A percentile compares a stretch with the other conserved stretches of the same genome.
Evolutionary conservation across 2,888 invertebrate genomes (phyloP).

Genomic region (Trachelus iudaicus): DNA sequence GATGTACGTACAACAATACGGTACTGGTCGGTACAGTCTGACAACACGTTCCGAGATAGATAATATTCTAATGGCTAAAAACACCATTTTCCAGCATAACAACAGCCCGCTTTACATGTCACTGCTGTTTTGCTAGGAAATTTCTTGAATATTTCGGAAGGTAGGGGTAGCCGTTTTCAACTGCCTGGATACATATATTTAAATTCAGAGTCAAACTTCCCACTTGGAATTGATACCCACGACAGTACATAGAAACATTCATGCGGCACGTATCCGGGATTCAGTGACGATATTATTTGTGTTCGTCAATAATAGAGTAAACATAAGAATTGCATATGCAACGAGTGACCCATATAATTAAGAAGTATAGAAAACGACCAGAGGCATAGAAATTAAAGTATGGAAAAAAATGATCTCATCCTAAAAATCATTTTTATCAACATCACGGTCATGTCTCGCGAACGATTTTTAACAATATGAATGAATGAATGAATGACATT

Average conservation of each 20-base stretch:
- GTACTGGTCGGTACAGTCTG: not conserved
- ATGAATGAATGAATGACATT: conserved; percentile 44
- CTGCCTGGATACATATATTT: not conserved
- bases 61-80: not conserved
- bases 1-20: not conserved
- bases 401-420: not conserved
- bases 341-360: not conserved
- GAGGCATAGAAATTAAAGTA: not conserved
- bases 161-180: too few species aligned
- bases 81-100: too few species aligned
- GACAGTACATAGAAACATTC: not conserved
- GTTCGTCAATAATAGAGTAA: not conserved
- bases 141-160: too few species aligned
- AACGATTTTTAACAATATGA: not conserved
- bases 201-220: not conserved
- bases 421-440: not conserved
- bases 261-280: not conserved
- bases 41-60: not conserved
- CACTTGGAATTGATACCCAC: not conserved
- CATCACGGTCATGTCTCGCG: not conserved
- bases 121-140: too few species aligned
- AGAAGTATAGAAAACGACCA: not conserved
- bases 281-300: not conserved
- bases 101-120: too few species aligned
- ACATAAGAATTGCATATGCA: not conserved